Evolutionary conservation across 2,113 vertebrate species (phyloP).

Genomic region (Smithornis capensis): DNA sequence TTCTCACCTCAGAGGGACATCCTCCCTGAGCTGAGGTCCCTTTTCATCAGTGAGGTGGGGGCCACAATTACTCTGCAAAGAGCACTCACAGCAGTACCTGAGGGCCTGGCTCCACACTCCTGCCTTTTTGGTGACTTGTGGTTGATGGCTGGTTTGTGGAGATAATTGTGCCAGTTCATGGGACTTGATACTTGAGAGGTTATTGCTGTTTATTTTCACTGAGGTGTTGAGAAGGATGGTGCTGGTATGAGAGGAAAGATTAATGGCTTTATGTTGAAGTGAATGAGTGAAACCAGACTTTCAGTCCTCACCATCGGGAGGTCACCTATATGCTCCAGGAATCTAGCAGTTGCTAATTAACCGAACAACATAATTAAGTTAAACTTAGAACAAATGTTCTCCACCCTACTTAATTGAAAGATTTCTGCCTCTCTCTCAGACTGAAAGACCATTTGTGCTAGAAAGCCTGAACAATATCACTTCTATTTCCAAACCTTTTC

Average conservation of each 20-base stretch:
- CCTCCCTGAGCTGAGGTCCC: background rate
- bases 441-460: background rate
- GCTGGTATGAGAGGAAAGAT: background rate
- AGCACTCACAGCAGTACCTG: background rate
- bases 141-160: background rate
- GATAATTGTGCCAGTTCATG: background rate
- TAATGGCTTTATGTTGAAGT: background rate
- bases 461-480: background rate
- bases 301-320: fast-evolving
- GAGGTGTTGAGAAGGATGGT: background rate
- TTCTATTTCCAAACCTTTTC: background rate
- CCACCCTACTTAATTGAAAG: background rate
- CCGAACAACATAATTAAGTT: background rate
- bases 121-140: background rate
- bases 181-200: background rate
- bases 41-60: background rate
- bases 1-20: background rate
- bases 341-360: background rate
- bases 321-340: background rate
- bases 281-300: background rate
- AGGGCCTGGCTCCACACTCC: background rate
- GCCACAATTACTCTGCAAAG: background rate
- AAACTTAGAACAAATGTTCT: background rate
- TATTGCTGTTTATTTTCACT: background rate
- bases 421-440: background rate